Conservation (phyloP, 2,888 invertebrate genomes). For the Ectobius pallidus region DNA sequence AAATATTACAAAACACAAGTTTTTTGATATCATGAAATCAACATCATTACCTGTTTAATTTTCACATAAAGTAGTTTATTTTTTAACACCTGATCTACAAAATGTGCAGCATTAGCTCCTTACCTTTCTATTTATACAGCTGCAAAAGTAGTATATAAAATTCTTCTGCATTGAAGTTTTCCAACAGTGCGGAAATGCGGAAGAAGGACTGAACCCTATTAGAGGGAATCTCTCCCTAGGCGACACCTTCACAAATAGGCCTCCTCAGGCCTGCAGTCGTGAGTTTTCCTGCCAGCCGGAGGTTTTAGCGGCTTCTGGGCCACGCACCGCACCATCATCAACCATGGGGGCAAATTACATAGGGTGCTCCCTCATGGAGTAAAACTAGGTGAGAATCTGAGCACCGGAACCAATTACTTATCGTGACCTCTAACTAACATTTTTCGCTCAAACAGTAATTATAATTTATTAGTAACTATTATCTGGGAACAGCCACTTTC, state of each 20-base stretch:
- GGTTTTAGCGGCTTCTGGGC: background rate
- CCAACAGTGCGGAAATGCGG: background rate
- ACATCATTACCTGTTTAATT: too few relatives aligned
- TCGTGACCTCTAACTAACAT: too few relatives aligned
- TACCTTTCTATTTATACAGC: too few relatives aligned
- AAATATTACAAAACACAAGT: too few relatives aligned
- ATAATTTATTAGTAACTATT: too few relatives aligned
- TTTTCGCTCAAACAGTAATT: too few relatives aligned
- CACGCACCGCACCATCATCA: background rate
- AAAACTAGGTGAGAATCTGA: background rate
- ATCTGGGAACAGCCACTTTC: too few relatives aligned
- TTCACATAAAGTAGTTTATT: too few relatives aligned
- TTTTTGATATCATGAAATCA: too few relatives aligned
- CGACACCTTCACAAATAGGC: slow-evolving; percentile 20
- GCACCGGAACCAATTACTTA: too few relatives aligned
- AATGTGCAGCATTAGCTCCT: too few relatives aligned
- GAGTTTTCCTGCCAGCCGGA: background rate
- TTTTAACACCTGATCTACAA: too few relatives aligned
- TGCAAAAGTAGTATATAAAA: background rate
- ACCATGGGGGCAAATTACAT: background rate
- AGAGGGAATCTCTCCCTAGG: slow-evolving; percentile 10
- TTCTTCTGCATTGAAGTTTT: background rate
- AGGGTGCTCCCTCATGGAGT: background rate
- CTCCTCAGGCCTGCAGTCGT: background rate
- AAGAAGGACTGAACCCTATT: slow-evolving; percentile 12